A percentile compares a stretch with the other conserved stretches of the same genome.
These are phyloP conservation scores for Lasius fuliginosus DNA, from an alignment of 2,888 invertebrate genomes.

Conservation along the genomic window DNA sequence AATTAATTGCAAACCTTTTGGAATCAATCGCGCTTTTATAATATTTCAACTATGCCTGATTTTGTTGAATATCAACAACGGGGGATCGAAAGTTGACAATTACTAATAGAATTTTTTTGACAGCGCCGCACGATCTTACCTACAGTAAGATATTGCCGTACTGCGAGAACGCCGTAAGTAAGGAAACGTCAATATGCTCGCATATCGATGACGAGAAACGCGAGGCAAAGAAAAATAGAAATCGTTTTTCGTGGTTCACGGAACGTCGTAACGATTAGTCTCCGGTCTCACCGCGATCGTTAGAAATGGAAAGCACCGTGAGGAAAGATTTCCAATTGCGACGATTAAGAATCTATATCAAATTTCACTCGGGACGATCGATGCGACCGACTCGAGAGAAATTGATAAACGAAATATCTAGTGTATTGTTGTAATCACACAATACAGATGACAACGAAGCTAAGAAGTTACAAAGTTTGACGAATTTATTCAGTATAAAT, in stretches of 20 bases:
- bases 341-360: slow-evolving; percentile 53
- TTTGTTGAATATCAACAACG: background rate
- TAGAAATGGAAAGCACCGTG: slow-evolving; percentile 76
- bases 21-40: background rate
- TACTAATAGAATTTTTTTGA: background rate
- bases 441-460: background rate
- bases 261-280: slow-evolving; percentile 73
- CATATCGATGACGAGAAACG: slow-evolving; percentile 42
- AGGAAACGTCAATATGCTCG: slow-evolving; percentile 6
- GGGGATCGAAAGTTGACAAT: background rate
- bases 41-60: background rate
- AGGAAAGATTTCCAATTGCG: slow-evolving; percentile 70
- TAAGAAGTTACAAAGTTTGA: background rate
- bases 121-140: background rate
- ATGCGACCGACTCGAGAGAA: background rate
- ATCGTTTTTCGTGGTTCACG: slow-evolving; percentile 74
- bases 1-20: background rate
- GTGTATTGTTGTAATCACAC: background rate
- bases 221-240: slow-evolving; percentile 68
- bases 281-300: slow-evolving; percentile 66
- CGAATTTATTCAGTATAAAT: background rate
- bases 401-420: background rate
- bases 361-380: slow-evolving; percentile 65
- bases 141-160: background rate
- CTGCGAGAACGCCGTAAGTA: background rate